Base-by-base conservation (phyloP, 1,140 invertebrate species). In the Anastatus disparis region DNA sequence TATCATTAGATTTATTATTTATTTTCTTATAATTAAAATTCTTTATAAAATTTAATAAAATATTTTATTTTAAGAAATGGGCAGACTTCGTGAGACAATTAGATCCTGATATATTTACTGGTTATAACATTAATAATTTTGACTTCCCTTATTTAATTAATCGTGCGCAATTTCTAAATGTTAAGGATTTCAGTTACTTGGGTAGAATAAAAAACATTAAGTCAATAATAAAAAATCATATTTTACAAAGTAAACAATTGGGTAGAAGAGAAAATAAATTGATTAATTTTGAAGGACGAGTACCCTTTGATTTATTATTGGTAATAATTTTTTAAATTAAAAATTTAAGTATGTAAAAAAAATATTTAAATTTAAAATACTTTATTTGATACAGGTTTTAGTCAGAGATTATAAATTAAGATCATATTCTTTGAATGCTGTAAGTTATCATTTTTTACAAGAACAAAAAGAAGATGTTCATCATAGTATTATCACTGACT, bases 391-490 rank as follows among this genome's bases (percentile, higher is more conserved):
- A 58, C 44, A 92, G 89, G 89, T 98, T 42, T 87, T 99, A 63
- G 88, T 98, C 7, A 87, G 98, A 71, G 98, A 99, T 84, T 99
- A 99, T 85, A 99, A 99, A 87, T 85, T 99, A 29, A 88, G 98
- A 59, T 99, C 97, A 8, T 99, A 99, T 79, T 95, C 97, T 8
- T 86, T 99, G 17, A 99, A 99, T 87, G 95, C 97, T 69, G 98
- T 99, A 8, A 97, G 95, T 84, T 99, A 95, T 82, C 97, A 99
- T 82, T 99, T 99, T 79, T 87, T 99, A 29, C 93, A 97, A 87
- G 97, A 99, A 85, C 98, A 99, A 85, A 99, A 99, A 81, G 98
- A 99, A 89, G 98, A 99, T 88, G 98, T 99, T 1, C 97, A 99
- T 85, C 97, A 99, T 82, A 98, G 95, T 75, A 99, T 99, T 66